Evolutionary conservation across 2,888 invertebrate genomes (phyloP), one percentile per base, ranked within the genome.

Genomic region (Uropetala carovei): DNA sequence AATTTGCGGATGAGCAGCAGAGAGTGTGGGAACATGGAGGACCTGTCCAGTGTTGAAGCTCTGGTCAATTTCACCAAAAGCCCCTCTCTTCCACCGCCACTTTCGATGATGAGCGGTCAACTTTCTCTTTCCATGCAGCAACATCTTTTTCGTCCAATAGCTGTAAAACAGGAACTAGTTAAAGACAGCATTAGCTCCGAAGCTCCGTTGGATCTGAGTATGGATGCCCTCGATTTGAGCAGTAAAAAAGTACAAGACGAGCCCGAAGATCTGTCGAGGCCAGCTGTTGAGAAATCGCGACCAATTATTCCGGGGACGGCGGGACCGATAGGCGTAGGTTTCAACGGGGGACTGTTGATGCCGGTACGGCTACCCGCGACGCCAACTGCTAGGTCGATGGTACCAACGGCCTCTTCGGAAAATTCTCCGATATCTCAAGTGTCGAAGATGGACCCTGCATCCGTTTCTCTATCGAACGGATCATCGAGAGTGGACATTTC

Each of bases 141-240:
- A n/a, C 60, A 89, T 16, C 43, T 89, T 1, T 89, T 60, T 58
- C 89, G 89, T 64, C 89, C 89, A 18, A 89, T 89, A 18, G 60
- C 89, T 11, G 64, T 89, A 43, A 89, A 89, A 43, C 43, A 56
- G 56, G 89, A 89, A 68, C 16, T 27, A 2, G 43, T 14, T 2
- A 89, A 89, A 7, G 89, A 89, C 7, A 18, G 64, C n/a, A 16
- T 92, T 0, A 93, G 93, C 58, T 94, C 95, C 27, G 95, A 95
- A 93, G 95, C 96, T 56, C 97, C 97, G 0, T 96, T 98, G 92
- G 98, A 98, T 95, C 95, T 98, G 57, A 97, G 97, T 92, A 97
- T 97, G 95, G 97, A 98, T 94, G 98, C 97, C 8, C 95, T 98
- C 85, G 98, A 98, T 95, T 96, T 98, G 93, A 98, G 98, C 94